Evolutionary conservation across 2,113 vertebrate genomes (phyloP).

Genomic region (Oxygymnocypris stewartii): DNA sequence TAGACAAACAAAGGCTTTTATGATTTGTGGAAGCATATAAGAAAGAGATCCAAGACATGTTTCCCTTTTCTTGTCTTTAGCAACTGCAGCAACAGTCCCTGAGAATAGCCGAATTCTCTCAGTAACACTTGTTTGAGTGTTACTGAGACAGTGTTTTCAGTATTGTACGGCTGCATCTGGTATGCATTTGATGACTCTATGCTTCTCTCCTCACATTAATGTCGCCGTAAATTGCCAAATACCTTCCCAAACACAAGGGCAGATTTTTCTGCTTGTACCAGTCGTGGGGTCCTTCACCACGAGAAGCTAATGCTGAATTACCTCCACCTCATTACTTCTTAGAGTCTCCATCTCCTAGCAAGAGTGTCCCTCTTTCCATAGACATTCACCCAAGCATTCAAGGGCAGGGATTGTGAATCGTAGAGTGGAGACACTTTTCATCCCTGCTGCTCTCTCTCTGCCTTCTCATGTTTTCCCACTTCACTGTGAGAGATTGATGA

Average conservation of each 20-base stretch:
- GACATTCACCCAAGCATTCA: background rate
- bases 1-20: conserved; percentile 53
- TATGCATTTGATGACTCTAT: background rate
- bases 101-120: background rate
- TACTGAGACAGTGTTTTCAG: background rate
- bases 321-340: background rate
- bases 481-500: conserved; percentile 19
- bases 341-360: conserved; percentile 4
- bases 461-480: background rate
- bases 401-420: background rate
- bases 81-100: background rate
- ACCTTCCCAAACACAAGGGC: background rate
- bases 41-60: conserved; percentile 22
- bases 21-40: conserved; percentile 48
- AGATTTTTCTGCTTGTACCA: background rate
- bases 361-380: background rate
- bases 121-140: no score
- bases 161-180: background rate
- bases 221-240: background rate
- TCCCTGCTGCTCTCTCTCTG: background rate
- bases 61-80: background rate
- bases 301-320: background rate
- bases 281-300: background rate
- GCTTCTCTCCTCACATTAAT: conserved; percentile 2
- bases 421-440: conserved; percentile 18